Evolutionary conservation across 2,888 invertebrate genomes (phyloP), one percentile per base, ranked within the genome.

Genomic region (Cheilosia urbana): DNA sequence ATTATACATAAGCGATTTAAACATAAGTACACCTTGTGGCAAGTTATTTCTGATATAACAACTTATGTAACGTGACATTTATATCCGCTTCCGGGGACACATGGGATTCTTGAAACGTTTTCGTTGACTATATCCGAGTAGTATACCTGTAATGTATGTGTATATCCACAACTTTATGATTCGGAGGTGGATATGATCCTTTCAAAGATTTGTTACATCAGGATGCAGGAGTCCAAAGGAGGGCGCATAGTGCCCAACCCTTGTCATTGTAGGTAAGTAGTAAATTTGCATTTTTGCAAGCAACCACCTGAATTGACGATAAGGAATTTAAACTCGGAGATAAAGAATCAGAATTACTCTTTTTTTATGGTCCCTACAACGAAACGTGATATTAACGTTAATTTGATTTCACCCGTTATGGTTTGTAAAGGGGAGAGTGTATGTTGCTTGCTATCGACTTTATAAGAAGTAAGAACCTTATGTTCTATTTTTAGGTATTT

Each of bases 51-150:
- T 27, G 73, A 53, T 73, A 60, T 80, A 73, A 60, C 73, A 66
- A 79, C 51, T 73, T 60, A n/a, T n/a, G n/a, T n/a, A 49, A 79
- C 73, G 42, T 66, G 73, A 66, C 79, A 79, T 73, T 79, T 79
- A 79, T 60, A 73, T 68, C 73, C 73, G 80, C 47, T 80, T 73
- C 58, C 55, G 66, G 72, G 60, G 34, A 80, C 62, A 60, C 73
- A 62, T 79, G 66, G 65, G 73, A 57, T 72, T 49, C 37, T 79
- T n/a, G n/a, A 66, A 79, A 24, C 13, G 53, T 24, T 65, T 65
- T 34, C 34, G 49, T 51, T 40, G 51, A 60, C 71, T 49, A 71
- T 24, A 17, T 34, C 13, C 40, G 21, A 27, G 27, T 6, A 27
- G 0, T 5, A 5, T 11, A 37, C 37, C 37, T 37, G 17, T 17